These are phyloP conservation scores for Mythimna vitellina DNA, from an alignment of 2,888 invertebrate genomes.

Conservation along the genomic window DNA sequence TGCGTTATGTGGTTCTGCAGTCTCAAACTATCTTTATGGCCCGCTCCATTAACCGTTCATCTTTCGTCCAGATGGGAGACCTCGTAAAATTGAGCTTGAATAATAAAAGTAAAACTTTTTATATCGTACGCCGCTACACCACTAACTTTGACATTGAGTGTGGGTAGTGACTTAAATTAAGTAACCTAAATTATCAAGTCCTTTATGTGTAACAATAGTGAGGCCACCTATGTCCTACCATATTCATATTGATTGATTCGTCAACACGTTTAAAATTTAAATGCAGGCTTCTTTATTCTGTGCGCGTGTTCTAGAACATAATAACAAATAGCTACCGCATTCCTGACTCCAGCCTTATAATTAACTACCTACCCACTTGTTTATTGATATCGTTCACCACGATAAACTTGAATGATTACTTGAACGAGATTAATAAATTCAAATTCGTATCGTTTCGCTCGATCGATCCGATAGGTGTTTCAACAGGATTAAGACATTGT, in stretches of 20 bases:
- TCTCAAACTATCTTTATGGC: slow-evolving; percentile 72
- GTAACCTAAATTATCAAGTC: slow-evolving; percentile 65
- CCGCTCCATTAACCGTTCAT: slow-evolving; percentile 66
- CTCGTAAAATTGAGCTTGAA: slow-evolving; percentile 63
- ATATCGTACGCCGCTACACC: not conserved
- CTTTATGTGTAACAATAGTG: slow-evolving; percentile 67
- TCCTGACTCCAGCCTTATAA: slow-evolving; percentile 75
- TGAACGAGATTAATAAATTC: slow-evolving; percentile 54
- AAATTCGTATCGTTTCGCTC: slow-evolving; percentile 28
- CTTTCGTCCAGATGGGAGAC: slow-evolving; percentile 62
- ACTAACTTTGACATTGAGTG: slow-evolving; percentile 46
- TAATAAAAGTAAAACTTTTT: slow-evolving; percentile 40
- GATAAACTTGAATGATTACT: slow-evolving; percentile 46
- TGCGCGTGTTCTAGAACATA: slow-evolving; percentile 78
- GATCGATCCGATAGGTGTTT: slow-evolving; percentile 22
- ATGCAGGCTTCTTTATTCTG: slow-evolving; percentile 82
- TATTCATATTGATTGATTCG: slow-evolving; percentile 80
- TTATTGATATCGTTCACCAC: slow-evolving; percentile 58
- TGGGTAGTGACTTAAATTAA: slow-evolving; percentile 58
- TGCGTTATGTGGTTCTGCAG: slow-evolving; percentile 66
- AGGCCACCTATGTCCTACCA: slow-evolving; percentile 67
- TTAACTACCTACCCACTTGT: slow-evolving; percentile 57
- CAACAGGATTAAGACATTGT: slow-evolving; percentile 31
- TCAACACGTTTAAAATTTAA: slow-evolving; percentile 83
- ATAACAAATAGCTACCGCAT: slow-evolving; percentile 87